Evolutionary conservation across 2,888 invertebrate species (phyloP).

Genomic region (Acanthosepion esculentum): DNA sequence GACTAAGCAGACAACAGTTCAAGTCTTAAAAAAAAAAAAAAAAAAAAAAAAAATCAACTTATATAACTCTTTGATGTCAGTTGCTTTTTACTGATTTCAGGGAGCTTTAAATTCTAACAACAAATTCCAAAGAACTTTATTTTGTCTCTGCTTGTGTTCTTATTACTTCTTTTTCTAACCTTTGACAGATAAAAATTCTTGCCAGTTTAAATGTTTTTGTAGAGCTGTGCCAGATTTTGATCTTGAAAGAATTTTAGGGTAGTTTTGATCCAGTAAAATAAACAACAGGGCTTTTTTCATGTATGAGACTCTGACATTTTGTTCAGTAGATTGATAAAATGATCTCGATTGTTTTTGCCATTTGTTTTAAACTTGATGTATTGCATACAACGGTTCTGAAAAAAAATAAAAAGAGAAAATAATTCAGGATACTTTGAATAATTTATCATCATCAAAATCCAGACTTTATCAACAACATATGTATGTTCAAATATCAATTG

Average conservation of each 20-base stretch:
- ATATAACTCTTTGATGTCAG: background rate
- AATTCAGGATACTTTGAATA: background rate
- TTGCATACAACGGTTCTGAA: slow-evolving; percentile 62
- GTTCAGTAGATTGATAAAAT: slow-evolving; percentile 55
- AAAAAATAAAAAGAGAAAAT: slow-evolving; percentile 37
- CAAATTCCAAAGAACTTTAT: background rate
- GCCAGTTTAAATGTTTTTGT: background rate
- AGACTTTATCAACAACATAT: too few species aligned
- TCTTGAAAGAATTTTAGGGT: background rate
- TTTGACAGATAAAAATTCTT: background rate
- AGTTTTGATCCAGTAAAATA: background rate
- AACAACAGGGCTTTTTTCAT: background rate
- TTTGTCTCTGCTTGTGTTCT: too few species aligned
- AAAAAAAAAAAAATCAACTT: too few species aligned
- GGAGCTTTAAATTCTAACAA: slow-evolving; percentile 15
- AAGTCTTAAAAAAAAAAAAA: background rate
- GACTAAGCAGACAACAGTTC: background rate
- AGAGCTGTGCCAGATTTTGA: background rate
- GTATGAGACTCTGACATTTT: slow-evolving; percentile 55
- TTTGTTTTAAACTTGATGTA: slow-evolving; percentile 59
- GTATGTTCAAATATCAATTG: too few species aligned
- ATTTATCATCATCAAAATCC: too few species aligned
- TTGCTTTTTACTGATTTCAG: background rate
- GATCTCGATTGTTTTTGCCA: slow-evolving; percentile 53
- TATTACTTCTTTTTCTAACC: background rate